A percentile compares a stretch with the other conserved stretches of the same genome.
Conservation (phyloP, 2,888 invertebrate genomes). For the Helobdella robusta region DNA sequence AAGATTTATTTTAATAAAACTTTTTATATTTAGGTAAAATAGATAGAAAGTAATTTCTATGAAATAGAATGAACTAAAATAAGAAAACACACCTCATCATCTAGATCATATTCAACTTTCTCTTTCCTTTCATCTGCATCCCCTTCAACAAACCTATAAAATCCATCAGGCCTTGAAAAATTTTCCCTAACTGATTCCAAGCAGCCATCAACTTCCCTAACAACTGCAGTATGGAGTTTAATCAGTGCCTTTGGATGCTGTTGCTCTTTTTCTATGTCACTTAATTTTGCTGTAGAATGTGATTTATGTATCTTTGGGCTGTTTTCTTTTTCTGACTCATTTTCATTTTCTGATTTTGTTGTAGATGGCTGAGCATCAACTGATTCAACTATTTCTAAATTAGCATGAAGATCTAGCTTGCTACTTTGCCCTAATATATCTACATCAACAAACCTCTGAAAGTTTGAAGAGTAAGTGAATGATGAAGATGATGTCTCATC, state of each 20-base stretch:
- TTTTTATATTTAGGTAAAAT: too few species aligned
- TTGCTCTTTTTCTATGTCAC: background rate
- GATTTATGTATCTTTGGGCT: background rate
- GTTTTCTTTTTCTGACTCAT: slow-evolving; percentile 14
- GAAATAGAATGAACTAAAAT: too few species aligned
- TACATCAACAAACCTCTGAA: slow-evolving; percentile 14
- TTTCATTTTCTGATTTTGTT: slow-evolving; percentile 1
- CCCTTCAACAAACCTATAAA: slow-evolving; percentile 73
- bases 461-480: slow-evolving; percentile 21
- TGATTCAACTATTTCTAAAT: slow-evolving; percentile 11
- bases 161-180: slow-evolving; percentile 70
- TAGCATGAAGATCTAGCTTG: background rate
- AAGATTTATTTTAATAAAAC: too few species aligned
- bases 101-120: slow-evolving; percentile 86
- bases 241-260: slow-evolving; percentile 29
- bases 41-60: too few species aligned
- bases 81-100: too few species aligned
- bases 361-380: background rate
- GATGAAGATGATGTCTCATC: slow-evolving; percentile 26
- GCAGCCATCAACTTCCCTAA: slow-evolving; percentile 63
- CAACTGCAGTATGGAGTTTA: slow-evolving; percentile 63
- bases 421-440: slow-evolving; percentile 18
- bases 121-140: slow-evolving; percentile 87
- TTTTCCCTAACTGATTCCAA: slow-evolving; percentile 63
- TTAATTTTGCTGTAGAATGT: background rate